Percentiles rank a stretch among this genome's conserved stretches.
These are phyloP conservation scores for Coturnix japonica DNA, from an alignment of 2,113 vertebrate species.

Conservation along the genomic window DNA sequence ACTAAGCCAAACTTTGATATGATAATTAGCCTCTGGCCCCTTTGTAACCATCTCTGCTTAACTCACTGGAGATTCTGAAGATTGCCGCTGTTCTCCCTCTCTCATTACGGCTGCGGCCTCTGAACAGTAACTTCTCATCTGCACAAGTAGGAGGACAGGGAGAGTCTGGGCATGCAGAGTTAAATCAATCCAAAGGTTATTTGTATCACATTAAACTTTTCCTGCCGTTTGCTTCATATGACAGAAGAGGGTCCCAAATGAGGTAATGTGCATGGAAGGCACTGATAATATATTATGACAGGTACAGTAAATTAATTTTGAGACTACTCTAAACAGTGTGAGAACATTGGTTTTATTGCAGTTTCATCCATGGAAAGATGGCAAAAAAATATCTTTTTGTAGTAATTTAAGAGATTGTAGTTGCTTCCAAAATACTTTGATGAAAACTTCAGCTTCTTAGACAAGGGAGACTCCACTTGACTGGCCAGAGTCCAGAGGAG, in stretches of 20 bases:
- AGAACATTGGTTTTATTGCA: conserved; percentile 21
- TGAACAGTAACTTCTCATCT: not conserved
- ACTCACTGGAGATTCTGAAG: not conserved
- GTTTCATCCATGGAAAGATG: conserved; percentile 48
- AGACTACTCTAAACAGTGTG: conserved; percentile 10
- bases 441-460: conserved; percentile 51
- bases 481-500: conserved; percentile 38
- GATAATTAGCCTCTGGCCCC: not conserved
- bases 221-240: not conserved
- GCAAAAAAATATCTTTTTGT: conserved; percentile 41
- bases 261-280: conserved; percentile 29
- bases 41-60: not conserved
- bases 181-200: not conserved
- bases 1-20: not conserved
- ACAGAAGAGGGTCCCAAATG: conserved; percentile 4
- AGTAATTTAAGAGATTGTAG: conserved; percentile 26
- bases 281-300: conserved; percentile 40
- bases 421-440: conserved; percentile 42
- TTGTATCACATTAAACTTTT: not conserved
- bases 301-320: conserved; percentile 46
- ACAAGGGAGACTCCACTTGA: conserved; percentile 19
- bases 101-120: not conserved
- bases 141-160: not conserved
- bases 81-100: accelerated
- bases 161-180: not conserved